Percentiles rank a stretch among this genome's conserved stretches.
Conservation (phyloP, 1,140 invertebrate genomes). For the Brachionus angularis region DNA sequence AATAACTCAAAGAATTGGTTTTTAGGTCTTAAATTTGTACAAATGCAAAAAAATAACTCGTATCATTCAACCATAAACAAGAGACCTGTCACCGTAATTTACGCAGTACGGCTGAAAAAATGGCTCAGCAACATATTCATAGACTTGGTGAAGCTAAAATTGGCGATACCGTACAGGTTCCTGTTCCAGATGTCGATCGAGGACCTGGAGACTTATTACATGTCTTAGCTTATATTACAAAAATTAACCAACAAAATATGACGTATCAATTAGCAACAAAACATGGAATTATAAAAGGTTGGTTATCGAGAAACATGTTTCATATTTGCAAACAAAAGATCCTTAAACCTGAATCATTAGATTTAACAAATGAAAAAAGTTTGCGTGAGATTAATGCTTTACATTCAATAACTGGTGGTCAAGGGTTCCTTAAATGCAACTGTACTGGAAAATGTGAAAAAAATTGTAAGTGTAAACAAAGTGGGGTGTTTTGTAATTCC, state of each 20-base stretch:
- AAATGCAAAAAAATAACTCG: neutral
- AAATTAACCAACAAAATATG: neutral
- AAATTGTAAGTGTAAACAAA: constrained; percentile 5
- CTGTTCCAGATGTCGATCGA: neutral
- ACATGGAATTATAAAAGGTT: neutral
- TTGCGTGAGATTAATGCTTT: constrained; percentile 1
- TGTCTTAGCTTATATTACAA: constrained; percentile 1
- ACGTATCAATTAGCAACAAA: neutral
- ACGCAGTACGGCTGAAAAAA: too few relatives aligned
- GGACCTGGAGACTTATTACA: neutral
- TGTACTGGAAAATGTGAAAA: constrained; percentile 3
- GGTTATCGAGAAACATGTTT: neutral
- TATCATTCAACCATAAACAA: neutral
- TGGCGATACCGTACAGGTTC: constrained; percentile 1
- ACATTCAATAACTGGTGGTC: neutral
- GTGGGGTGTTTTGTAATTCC: neutral
- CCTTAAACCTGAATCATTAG: neutral
- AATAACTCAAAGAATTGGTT: neutral
- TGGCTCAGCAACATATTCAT: too few relatives aligned
- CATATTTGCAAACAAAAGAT: constrained; percentile 2
- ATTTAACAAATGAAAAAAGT: neutral
- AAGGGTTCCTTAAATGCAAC: neutral
- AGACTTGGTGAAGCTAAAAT: too few relatives aligned
- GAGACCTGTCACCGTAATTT: too few relatives aligned
- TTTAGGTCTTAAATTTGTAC: neutral